Evolutionary conservation across 2,113 vertebrate species (phyloP).

Genomic region (Tragelaphus imberbis): DNA sequence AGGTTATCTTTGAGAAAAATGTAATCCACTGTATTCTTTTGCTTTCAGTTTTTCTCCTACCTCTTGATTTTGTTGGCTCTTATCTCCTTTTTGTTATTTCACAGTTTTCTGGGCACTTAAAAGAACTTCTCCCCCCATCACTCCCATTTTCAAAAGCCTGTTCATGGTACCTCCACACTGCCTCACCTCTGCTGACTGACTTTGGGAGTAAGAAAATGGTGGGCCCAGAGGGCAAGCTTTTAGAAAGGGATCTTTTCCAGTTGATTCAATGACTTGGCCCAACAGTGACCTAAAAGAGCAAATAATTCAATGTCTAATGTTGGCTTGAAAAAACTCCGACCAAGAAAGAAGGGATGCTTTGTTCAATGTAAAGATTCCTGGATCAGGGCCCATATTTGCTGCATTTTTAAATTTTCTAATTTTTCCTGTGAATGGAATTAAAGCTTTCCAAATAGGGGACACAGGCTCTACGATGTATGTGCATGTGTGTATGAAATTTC

Average conservation of each 20-base stretch:
- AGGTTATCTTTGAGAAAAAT: constrained; percentile 69
- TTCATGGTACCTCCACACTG: neutral
- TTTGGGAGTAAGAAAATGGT: neutral
- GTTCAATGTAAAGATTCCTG: neutral
- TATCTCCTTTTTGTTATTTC: constrained; percentile 67
- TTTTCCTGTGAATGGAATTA: neutral
- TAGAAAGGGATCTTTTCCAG: neutral
- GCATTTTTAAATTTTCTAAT: neutral
- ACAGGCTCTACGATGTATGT: neutral
- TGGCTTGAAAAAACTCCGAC: neutral
- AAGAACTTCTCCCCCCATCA: neutral
- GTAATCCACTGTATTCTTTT: constrained; percentile 54
- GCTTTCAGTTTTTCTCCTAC: constrained; percentile 26
- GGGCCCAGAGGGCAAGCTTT: neutral
- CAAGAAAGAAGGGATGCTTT: neutral
- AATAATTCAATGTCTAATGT: neutral
- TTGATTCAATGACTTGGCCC: neutral
- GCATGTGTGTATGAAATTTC: neutral
- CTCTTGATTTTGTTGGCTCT: constrained; percentile 37
- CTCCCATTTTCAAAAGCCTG: neutral
- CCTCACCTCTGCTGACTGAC: neutral
- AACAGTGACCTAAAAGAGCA: neutral
- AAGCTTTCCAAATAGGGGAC: neutral
- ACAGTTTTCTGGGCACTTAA: constrained; percentile 31
- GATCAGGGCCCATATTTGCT: neutral